A percentile compares a stretch with the other conserved stretches of the same genome.
These are phyloP conservation scores for Bubalus kerabau DNA, from an alignment of 2,113 vertebrate species.

Conservation along the genomic window DNA sequence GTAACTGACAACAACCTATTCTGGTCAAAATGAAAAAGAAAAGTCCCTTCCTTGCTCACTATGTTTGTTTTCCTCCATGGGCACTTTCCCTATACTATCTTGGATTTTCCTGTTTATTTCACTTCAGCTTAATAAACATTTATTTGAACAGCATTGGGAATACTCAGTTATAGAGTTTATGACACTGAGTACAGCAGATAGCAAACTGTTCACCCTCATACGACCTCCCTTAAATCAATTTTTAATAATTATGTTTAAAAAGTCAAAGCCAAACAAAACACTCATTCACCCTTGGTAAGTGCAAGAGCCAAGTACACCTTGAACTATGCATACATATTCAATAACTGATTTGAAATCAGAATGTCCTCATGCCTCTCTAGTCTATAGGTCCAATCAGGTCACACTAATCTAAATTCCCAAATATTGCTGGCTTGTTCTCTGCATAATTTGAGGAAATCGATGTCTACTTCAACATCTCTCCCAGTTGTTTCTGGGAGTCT, in stretches of 20 bases:
- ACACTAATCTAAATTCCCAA: neutral
- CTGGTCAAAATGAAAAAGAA: neutral
- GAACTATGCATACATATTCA: conserved; percentile 42
- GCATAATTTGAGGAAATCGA: neutral
- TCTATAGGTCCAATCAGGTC: neutral
- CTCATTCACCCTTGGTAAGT: conserved; percentile 42
- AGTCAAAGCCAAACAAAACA: conserved; percentile 25
- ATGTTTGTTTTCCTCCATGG: neutral
- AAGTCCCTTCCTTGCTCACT: neutral
- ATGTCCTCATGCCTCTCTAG: neutral
- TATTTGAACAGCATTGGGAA: neutral
- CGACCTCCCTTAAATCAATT: conserved; percentile 35
- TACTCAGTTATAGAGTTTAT: neutral
- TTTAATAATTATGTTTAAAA: conserved; percentile 47
- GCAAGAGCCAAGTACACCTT: neutral
- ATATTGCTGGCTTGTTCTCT: neutral
- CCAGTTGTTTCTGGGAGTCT: neutral
- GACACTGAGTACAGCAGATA: neutral
- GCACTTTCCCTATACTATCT: neutral
- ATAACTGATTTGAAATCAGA: neutral
- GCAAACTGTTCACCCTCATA: neutral
- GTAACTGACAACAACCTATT: neutral
- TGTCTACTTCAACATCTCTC: neutral
- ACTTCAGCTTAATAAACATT: neutral
- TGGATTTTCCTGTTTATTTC: neutral